Percentiles rank a stretch among this genome's conserved stretches.
phyloP scores from a whole-genome alignment of 2,113 vertebrate genomes.

The Fulmarus glacialis region DNA sequence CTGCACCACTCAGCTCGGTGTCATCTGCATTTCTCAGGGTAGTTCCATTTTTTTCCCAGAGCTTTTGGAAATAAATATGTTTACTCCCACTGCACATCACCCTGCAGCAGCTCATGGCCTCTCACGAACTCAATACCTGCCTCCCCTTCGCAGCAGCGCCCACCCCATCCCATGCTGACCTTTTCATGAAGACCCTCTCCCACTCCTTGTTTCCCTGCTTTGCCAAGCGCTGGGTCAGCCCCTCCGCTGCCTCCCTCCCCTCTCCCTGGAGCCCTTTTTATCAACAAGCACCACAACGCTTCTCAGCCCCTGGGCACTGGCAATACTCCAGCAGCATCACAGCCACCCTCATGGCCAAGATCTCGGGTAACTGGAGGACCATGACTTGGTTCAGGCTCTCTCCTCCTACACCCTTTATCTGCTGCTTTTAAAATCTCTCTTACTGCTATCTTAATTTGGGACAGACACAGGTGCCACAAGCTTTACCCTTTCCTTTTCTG shows the following conservation, averaged over 20 bases:
- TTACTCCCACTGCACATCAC: not conserved
- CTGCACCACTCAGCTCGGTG: no score
- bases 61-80: not conserved
- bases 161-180: not conserved
- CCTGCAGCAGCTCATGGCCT: not conserved
- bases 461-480: not conserved
- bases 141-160: not conserved
- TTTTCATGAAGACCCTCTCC: not conserved
- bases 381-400: not conserved
- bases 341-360: not conserved
- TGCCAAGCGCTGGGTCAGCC: not conserved
- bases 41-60: not conserved
- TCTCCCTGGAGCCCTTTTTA: not conserved
- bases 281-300: not conserved
- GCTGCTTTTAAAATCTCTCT: not conserved
- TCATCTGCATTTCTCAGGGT: not conserved
- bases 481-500: not conserved
- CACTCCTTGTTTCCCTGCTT: not conserved
- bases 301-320: not conserved
- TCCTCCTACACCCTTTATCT: not conserved
- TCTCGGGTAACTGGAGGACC: not conserved
- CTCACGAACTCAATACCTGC: not conserved
- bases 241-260: not conserved
- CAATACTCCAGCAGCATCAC: not conserved
- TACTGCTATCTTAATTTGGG: not conserved